Conservation (phyloP, 1,140 invertebrate genomes). For the Cotesia vestalis region DNA sequence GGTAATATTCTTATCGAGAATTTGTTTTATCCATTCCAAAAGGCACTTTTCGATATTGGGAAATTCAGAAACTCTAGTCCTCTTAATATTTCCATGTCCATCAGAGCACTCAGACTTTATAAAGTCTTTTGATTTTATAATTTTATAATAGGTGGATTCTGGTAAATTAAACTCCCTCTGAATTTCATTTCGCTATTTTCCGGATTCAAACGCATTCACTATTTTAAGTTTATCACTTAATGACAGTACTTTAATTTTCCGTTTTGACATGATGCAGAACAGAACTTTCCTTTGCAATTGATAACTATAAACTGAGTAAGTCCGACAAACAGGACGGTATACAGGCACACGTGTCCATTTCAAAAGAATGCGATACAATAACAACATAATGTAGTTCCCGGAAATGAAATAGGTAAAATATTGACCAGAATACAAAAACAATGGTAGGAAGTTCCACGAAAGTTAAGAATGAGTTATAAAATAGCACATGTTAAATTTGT, state of each 20-base stretch:
- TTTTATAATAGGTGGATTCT: constrained; percentile 32
- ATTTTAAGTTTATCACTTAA: constrained; percentile 39
- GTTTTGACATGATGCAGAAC: constrained; percentile 29
- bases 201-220: constrained; percentile 35
- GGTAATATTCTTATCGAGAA: constrained; percentile 41
- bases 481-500: no score
- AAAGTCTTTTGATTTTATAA: constrained; percentile 31
- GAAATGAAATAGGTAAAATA: no score
- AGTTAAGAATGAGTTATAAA: no score
- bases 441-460: no score
- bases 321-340: constrained; percentile 34
- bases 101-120: constrained; percentile 37
- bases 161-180: constrained; percentile 34
- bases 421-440: no score
- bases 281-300: constrained; percentile 35
- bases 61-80: constrained; percentile 37
- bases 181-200: constrained; percentile 37
- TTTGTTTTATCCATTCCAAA: constrained; percentile 41
- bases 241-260: constrained; percentile 33
- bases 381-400: no score
- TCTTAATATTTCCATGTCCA: constrained; percentile 36
- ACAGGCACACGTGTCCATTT: constrained; percentile 14
- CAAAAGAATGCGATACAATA: no score
- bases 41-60: constrained; percentile 39
- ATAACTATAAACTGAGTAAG: constrained; percentile 36